Conservation (phyloP, 2,113 vertebrate species). For the Atlantisia rogersi region DNA sequence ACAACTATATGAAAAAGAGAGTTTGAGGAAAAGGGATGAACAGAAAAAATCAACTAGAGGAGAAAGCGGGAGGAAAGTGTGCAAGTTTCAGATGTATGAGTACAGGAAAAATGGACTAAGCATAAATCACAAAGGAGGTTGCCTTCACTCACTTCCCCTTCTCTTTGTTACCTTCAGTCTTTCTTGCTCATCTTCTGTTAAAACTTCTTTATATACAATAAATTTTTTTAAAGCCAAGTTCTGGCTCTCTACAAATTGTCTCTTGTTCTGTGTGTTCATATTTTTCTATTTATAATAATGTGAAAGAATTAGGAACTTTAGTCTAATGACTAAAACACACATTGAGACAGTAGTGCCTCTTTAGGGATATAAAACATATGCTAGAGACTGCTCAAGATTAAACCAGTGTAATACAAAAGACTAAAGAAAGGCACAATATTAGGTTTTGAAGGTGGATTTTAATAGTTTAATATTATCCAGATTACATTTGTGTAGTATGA, state of each 20-base stretch:
- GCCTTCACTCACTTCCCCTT: background rate
- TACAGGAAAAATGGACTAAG: background rate
- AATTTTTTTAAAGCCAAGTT: background rate
- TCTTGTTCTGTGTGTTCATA: background rate
- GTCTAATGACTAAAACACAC: background rate
- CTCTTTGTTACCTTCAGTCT: background rate
- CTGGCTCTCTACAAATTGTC: background rate
- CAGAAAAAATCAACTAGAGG: background rate
- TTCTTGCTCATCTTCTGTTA: background rate
- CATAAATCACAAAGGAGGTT: background rate
- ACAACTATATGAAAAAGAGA: background rate
- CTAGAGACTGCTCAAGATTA: background rate
- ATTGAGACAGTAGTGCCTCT: background rate
- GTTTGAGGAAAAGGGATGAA: background rate
- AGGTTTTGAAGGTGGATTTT: slow-evolving; percentile 43
- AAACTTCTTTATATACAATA: background rate
- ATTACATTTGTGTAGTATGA: slow-evolving; percentile 30
- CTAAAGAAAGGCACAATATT: background rate
- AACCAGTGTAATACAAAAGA: background rate
- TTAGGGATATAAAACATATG: background rate
- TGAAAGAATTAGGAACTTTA: background rate
- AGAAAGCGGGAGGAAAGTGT: background rate
- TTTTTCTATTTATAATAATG: background rate
- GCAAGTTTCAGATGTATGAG: background rate
- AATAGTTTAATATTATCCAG: slow-evolving; percentile 43